phyloP scores from a whole-genome alignment of 1,140 invertebrate genomes.

The Zaprionus vittiger region DNA sequence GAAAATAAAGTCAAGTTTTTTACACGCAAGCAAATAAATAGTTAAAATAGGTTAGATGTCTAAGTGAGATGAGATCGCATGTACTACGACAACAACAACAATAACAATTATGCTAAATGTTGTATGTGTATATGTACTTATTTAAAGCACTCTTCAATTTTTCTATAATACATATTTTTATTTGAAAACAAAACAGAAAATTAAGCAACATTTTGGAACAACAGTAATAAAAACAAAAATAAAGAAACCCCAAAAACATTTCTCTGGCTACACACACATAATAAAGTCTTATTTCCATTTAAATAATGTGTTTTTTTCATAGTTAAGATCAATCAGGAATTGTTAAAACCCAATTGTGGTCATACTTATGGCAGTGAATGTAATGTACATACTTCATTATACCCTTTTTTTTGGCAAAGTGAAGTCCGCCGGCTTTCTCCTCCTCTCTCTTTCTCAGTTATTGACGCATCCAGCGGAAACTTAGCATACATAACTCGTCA shows the following conservation, averaged over 20 bases:
- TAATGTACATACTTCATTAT: not conserved
- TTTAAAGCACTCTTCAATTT: conserved; percentile 54
- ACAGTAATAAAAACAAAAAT: conserved; percentile 56
- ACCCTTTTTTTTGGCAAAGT: not conserved
- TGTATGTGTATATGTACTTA: conserved; percentile 57
- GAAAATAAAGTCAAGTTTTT: conserved; percentile 27
- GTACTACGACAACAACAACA: conserved; percentile 65
- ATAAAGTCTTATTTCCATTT: conserved; percentile 32
- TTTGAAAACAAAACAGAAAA: conserved; percentile 42
- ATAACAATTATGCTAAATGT: conserved; percentile 51
- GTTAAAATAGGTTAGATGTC: conserved; percentile 59
- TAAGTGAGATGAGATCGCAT: conserved; percentile 51
- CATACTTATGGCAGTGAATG: not conserved
- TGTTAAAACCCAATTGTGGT: not conserved
- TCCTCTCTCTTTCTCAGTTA: not conserved
- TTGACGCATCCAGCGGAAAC: conserved; percentile 15
- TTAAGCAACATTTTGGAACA: conserved; percentile 43
- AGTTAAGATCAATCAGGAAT: not conserved
- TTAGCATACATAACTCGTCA: conserved; percentile 62
- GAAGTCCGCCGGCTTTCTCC: not conserved
- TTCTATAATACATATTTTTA: conserved; percentile 50
- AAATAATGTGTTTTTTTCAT: not conserved
- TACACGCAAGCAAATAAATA: conserved; percentile 36
- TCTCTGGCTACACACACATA: conserved; percentile 47
- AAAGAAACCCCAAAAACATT: conserved; percentile 39